Conservation (phyloP, 2,888 invertebrate genomes). For the Amblyjoppa fuscipennis region DNA sequence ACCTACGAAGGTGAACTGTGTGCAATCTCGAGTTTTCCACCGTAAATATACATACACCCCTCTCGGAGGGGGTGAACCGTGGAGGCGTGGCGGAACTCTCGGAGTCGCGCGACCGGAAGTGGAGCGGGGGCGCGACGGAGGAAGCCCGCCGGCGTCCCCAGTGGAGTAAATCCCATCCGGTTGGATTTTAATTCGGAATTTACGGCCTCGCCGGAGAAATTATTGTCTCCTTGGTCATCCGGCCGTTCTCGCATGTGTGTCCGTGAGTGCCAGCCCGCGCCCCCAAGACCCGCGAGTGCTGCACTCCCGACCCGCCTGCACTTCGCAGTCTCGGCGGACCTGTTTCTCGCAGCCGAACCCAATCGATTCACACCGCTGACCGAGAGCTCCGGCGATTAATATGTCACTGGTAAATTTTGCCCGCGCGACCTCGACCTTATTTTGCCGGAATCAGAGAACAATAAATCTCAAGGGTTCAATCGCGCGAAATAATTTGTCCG, state of each 20-base stretch:
- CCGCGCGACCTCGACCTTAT: conserved; percentile 29
- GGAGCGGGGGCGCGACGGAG: conserved; percentile 46
- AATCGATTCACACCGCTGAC: conserved; percentile 35
- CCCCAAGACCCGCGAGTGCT: conserved; percentile 8
- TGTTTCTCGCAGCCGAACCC: conserved; percentile 24
- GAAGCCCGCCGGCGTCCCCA: conserved; percentile 72
- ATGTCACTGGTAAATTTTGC: conserved; percentile 66
- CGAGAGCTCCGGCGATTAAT: conserved; percentile 74
- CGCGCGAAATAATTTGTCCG: conserved; percentile 18
- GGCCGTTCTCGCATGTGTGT: conserved; percentile 10
- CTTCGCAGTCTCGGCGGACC: conserved; percentile 24
- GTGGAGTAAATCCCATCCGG: conserved; percentile 80
- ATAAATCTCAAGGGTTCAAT: conserved; percentile 34
- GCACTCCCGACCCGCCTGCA: conserved; percentile 5
- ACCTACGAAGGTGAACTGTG: not conserved
- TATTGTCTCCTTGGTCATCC: conserved; percentile 76
- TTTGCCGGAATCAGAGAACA: conserved; percentile 7
- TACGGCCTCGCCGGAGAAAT: conserved; percentile 77
- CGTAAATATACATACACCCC: conserved; percentile 36
- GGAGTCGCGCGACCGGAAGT: conserved; percentile 42
- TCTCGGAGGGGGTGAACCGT: conserved; percentile 14
- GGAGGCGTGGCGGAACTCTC: conserved; percentile 62
- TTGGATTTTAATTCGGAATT: conserved; percentile 82
- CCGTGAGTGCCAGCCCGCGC: not conserved
- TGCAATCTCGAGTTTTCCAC: not conserved